These are phyloP conservation scores for Dendropsophus ebraccatus DNA, from an alignment of 2,113 vertebrate species.

Conservation along the genomic window DNA sequence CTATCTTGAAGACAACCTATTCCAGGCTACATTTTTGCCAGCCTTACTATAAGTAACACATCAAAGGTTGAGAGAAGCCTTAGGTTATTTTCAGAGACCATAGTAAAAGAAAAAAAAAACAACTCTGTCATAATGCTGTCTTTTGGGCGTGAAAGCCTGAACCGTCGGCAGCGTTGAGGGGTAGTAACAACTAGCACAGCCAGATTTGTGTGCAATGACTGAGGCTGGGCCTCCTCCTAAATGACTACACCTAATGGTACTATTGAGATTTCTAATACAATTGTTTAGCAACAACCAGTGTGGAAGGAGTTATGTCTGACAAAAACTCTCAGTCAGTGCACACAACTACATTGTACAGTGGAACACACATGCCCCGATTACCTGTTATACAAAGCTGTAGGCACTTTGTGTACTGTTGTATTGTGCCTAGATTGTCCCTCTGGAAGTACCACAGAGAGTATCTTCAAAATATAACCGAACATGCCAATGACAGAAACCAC, in stretches of 20 bases:
- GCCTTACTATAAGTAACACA: constrained; percentile 27
- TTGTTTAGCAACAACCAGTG: not conserved
- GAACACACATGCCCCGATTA: not conserved
- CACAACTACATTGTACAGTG: no score
- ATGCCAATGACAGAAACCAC: not conserved
- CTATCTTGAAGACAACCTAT: constrained; percentile 29
- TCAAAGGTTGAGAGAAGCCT: constrained; percentile 55
- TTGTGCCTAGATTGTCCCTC: not conserved
- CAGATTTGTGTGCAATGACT: not conserved
- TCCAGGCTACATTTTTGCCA: constrained; percentile 37
- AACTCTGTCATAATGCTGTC: constrained; percentile 14
- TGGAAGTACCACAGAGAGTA: not conserved
- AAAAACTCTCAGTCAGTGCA: not conserved
- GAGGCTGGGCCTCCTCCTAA: not conserved
- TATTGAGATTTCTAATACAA: not conserved
- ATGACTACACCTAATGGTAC: not conserved
- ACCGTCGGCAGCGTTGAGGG: not conserved
- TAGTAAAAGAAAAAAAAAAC: constrained; percentile 22
- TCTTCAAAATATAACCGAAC: not conserved
- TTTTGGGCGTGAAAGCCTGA: constrained; percentile 45
- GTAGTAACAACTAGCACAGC: not conserved
- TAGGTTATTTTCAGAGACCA: constrained; percentile 50
- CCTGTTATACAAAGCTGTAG: not conserved
- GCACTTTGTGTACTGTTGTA: not conserved
- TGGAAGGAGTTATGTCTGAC: not conserved